Percentiles rank a stretch among this genome's conserved stretches.
Evolutionary conservation across 2,113 vertebrate genomes (phyloP).

Genomic region (Eleginops maclovinus): DNA sequence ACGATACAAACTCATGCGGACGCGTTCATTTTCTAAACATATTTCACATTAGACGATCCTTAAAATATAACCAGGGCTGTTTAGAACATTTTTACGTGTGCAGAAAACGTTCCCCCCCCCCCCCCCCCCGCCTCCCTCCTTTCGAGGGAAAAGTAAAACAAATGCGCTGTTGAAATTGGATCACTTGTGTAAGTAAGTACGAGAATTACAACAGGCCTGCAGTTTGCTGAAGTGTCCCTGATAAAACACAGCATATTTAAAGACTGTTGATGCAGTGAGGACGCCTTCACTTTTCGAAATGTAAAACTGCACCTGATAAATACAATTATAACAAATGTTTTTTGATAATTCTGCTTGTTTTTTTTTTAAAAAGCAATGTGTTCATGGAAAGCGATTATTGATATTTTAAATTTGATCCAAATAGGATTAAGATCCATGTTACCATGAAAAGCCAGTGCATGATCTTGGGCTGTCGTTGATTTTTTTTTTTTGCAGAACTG

Average conservation of each 20-base stretch:
- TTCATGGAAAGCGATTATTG: not conserved
- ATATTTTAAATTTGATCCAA: slow-evolving; percentile 24
- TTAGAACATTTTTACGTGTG: not conserved
- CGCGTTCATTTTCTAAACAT: not conserved
- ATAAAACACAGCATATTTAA: too few relatives aligned
- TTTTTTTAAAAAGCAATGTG: slow-evolving; percentile 3
- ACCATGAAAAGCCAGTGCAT: not conserved
- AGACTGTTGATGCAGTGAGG: not conserved
- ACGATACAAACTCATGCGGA: not conserved
- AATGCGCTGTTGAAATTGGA: not conserved
- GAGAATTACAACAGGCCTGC: not conserved
- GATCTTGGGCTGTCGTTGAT: not conserved
- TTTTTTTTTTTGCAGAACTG: slow-evolving; percentile 13
- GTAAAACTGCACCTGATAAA: not conserved
- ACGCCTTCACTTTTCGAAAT: not conserved
- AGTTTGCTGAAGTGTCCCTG: not conserved
- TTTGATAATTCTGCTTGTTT: not conserved
- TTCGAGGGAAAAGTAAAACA: not conserved
- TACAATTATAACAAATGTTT: too few relatives aligned
- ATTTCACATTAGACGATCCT: not conserved
- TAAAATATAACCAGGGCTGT: not conserved
- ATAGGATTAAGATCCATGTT: slow-evolving; percentile 7
- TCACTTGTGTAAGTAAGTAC: not conserved
- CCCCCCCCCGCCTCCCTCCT: too few relatives aligned
- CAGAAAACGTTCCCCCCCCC: too few relatives aligned